phyloP scores from a whole-genome alignment of 2,113 vertebrate species.

The Regulus satrapa region DNA sequence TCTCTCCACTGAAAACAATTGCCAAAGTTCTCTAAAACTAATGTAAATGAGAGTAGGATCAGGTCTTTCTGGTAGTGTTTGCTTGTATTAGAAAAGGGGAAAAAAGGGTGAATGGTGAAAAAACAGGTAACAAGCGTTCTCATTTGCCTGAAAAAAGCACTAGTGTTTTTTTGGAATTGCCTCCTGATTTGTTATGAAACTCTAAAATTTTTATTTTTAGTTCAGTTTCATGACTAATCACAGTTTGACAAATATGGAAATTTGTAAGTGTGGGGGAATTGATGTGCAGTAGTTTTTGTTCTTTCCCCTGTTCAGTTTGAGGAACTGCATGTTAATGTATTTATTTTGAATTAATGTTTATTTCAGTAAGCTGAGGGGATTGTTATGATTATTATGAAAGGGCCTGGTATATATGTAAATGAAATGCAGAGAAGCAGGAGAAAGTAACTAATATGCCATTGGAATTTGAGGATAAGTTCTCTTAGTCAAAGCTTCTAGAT shows the following conservation, averaged over 20 bases:
- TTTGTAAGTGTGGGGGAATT: background rate
- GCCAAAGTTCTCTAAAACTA: background rate
- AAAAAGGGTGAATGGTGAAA: background rate
- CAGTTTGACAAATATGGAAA: background rate
- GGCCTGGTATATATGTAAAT: background rate
- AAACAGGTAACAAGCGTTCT: background rate
- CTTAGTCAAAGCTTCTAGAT: background rate
- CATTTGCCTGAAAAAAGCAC: background rate
- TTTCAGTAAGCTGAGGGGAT: constrained; percentile 26
- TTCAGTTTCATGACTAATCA: background rate
- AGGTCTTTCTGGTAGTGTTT: background rate
- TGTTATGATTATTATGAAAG: background rate
- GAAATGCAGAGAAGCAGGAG: constrained; percentile 5
- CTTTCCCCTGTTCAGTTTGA: background rate
- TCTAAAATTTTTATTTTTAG: background rate
- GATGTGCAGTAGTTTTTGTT: background rate
- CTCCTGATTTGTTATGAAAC: background rate
- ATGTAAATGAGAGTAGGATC: background rate
- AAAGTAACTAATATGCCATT: background rate
- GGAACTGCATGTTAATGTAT: background rate
- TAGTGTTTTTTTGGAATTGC: background rate
- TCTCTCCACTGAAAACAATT: background rate
- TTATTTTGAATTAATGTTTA: constrained; percentile 33
- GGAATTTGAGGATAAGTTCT: background rate
- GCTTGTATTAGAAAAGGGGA: background rate